Percentiles rank a stretch among this genome's conserved stretches.
Evolutionary conservation across 2,113 vertebrate genomes (phyloP).

Genomic region (Apeltes quadracus): DNA sequence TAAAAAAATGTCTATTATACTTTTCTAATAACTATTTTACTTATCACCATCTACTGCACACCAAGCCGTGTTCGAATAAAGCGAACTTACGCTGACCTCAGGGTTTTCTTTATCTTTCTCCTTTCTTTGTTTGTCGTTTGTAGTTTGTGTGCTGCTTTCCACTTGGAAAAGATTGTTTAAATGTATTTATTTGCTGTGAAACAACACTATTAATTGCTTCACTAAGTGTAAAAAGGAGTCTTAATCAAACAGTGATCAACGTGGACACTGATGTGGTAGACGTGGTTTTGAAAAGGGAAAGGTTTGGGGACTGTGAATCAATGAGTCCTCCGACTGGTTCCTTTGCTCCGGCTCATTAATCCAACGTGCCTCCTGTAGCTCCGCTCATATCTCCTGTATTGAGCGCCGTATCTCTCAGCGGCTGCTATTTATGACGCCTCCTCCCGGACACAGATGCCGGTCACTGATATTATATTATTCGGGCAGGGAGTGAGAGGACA

Average conservation of each 20-base stretch:
- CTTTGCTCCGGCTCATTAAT: slow-evolving; percentile 48
- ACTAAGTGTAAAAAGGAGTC: not conserved
- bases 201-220: not conserved
- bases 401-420: slow-evolving; percentile 35
- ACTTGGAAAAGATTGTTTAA: not conserved
- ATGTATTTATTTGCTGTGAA: not conserved
- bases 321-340: slow-evolving; percentile 17
- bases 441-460: slow-evolving; percentile 34
- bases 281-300: slow-evolving; percentile 6
- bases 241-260: slow-evolving; percentile 1
- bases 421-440: slow-evolving; percentile 52
- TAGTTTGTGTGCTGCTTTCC: not conserved
- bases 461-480: slow-evolving; percentile 50
- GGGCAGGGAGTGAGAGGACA: slow-evolving; percentile 20
- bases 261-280: not conserved
- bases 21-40: not conserved
- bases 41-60: slow-evolving; percentile 3
- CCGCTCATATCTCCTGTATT: slow-evolving; percentile 43
- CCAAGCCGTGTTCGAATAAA: not conserved
- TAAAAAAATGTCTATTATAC: not conserved
- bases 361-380: slow-evolving; percentile 35
- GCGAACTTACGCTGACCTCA: not conserved
- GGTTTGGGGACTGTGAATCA: slow-evolving; percentile 19
- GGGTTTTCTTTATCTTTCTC: not conserved
- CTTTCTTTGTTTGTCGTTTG: not conserved